These are phyloP conservation scores for Trissolcus basalis DNA, from an alignment of 1,140 invertebrate genomes.

Conservation along the genomic window DNA sequence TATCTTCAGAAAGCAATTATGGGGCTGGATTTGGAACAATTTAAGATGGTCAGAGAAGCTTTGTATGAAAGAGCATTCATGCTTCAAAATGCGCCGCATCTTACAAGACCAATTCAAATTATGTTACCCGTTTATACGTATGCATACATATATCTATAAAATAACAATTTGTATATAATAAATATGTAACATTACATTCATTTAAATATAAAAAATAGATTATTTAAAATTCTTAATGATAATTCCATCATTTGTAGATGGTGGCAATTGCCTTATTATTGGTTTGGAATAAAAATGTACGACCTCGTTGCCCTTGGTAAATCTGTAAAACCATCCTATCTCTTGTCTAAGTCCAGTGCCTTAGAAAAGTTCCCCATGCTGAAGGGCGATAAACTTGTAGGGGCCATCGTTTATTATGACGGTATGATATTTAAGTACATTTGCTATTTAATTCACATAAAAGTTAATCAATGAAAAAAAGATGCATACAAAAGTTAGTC, in stretches of 20 bases:
- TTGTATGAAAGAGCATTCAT: constrained; percentile 95
- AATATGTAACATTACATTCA: no score
- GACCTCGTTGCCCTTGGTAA: constrained; percentile 97
- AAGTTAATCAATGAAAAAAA: no score
- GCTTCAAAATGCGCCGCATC: constrained; percentile 95
- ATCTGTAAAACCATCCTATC: constrained; percentile 96
- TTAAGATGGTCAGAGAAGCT: constrained; percentile 98
- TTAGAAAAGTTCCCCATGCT: constrained; percentile 98
- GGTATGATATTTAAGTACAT: constrained; percentile 76
- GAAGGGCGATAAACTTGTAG: constrained; percentile 92
- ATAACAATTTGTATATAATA: no score
- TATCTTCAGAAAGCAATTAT: constrained; percentile 99
- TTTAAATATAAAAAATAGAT: not conserved
- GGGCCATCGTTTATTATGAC: constrained; percentile 99
- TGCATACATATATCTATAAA: constrained; percentile 10
- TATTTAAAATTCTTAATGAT: constrained; percentile 8
- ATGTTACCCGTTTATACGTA: constrained; percentile 98
- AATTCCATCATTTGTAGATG: constrained; percentile 80
- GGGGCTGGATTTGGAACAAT: constrained; percentile 94
- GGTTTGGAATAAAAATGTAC: constrained; percentile 99
- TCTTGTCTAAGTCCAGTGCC: constrained; percentile 93
- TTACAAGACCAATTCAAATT: constrained; percentile 97
- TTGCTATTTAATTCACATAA: no score
- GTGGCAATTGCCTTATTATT: constrained; percentile 99
- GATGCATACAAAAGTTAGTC: no score